Base-by-base conservation (phyloP, 2,888 invertebrate genomes). In the Lasioglossum lativentre region DNA sequence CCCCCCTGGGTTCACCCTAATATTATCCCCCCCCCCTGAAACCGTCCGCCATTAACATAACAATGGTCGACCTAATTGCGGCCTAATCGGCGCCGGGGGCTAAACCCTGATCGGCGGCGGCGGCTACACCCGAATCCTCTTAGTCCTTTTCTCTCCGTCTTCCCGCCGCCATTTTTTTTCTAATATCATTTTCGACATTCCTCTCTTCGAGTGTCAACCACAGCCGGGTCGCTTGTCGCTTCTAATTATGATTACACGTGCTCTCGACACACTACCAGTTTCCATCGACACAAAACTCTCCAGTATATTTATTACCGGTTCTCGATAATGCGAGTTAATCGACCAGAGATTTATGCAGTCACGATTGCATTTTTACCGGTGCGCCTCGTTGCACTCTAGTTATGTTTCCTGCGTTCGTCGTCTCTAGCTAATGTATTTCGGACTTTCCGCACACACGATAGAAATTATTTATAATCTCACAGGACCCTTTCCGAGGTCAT, bases 51-150 rank as follows among this genome's bases (percentile, higher is more conserved):
- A 94, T 95, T 94, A 95, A 93, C 95, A 95, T 94, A 93, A 94
- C 95, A 95, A 95, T 95, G 92, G 84, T 92, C 92, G 91, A 89
- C 88, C 93, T 95, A 95, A 95, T 95, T 94, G 94, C 91, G 89
- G 92, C 84, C 92, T 95, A 94, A 95, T 94, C 93, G 94, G 88
- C 92, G 91, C 92, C 92, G 86, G 86, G 90, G 93, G 91, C 87
- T 86, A 92, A 89, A 88, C 82, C 81, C 83, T 83, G 87, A 87
- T 89, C 86, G 87, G 16, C 14, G 42, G 42, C 42, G 42, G 42
- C 45, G 16, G 81, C 74, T 71, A 40, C 70, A 63, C 82, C 3
- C 75, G 80, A 73, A 89, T 89, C 85, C 66, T 63, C 82, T 80
- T 70, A 40, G 27, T 27, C 81, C 45, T 73, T 76, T 82, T 76